Conservation (phyloP, 2,797 vertebrate species). For the Harpagifer antarcticus region DNA sequence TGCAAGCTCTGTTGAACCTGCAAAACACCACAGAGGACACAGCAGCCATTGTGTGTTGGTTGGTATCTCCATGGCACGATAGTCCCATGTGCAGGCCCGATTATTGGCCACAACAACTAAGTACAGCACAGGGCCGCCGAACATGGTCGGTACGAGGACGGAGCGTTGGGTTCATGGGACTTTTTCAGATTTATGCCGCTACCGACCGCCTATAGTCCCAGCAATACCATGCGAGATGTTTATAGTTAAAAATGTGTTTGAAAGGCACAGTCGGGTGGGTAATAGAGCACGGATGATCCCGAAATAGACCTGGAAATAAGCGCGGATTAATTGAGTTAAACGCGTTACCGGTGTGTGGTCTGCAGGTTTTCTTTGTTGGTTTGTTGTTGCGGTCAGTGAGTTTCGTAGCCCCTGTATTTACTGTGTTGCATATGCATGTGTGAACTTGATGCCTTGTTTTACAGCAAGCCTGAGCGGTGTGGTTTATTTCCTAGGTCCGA, state of each 20-base stretch:
- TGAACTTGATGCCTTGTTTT: constrained; percentile 29
- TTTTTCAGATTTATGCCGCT: constrained; percentile 48
- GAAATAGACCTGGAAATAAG: constrained; percentile 72
- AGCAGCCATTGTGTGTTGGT: constrained; percentile 40
- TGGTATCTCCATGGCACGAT: constrained; percentile 38
- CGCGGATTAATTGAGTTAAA: constrained; percentile 74
- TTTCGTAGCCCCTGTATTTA: constrained; percentile 36
- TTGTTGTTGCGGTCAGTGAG: constrained; percentile 48
- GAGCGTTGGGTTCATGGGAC: constrained; percentile 27
- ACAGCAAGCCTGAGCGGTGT: constrained; percentile 45
- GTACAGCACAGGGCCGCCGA: constrained; percentile 39
- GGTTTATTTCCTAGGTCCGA: constrained; percentile 61
- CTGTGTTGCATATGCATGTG: neutral
- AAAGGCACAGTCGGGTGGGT: constrained; percentile 30
- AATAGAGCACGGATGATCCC: constrained; percentile 46
- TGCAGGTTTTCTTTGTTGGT: constrained; percentile 25
- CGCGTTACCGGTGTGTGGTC: constrained; percentile 54
- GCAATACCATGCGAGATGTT: constrained; percentile 37
- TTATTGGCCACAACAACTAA: constrained; percentile 37
- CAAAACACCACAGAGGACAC: constrained; percentile 54
- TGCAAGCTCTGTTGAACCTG: constrained; percentile 34
- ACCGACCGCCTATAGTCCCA: constrained; percentile 10
- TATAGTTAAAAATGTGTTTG: constrained; percentile 45
- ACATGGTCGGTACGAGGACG: constrained; percentile 31
- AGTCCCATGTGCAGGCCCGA: constrained; percentile 54